phyloP scores from a whole-genome alignment of 2,888 invertebrate species.

The Pammene fasciana region DNA sequence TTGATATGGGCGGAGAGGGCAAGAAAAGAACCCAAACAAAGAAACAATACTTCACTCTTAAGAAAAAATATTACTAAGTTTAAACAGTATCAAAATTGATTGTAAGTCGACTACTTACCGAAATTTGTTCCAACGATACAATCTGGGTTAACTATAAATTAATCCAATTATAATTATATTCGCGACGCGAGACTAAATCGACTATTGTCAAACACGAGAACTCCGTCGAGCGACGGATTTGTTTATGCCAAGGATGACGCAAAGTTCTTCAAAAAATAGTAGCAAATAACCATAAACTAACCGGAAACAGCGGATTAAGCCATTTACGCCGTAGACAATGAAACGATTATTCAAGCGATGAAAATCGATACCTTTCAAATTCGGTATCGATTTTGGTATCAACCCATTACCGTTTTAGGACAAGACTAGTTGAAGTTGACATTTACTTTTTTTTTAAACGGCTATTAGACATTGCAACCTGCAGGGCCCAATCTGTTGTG shows the following conservation, averaged over 20 bases:
- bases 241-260: conserved; percentile 28
- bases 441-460: no score
- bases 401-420: no score
- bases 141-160: not conserved
- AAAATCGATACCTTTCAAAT: conserved; percentile 11
- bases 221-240: conserved; percentile 2
- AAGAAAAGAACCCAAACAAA: conserved; percentile 33
- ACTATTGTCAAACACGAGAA: conserved; percentile 12
- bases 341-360: not conserved
- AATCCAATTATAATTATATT: conserved; percentile 29
- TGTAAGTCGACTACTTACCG: conserved; percentile 15
- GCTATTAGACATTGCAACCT: no score
- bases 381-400: no score
- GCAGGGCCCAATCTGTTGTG: no score
- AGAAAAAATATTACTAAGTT: not conserved
- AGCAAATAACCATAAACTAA: conserved; percentile 79
- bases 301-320: conserved; percentile 25
- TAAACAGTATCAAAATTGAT: not conserved
- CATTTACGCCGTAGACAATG: not conserved
- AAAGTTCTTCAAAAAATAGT: conserved; percentile 20
- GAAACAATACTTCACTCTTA: conserved; percentile 28
- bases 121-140: conserved; percentile 1
- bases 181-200: conserved; percentile 3
- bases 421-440: no score
- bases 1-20: conserved; percentile 13